Conservation (phyloP, 2,797 vertebrate genomes). For the Peromyscus melanophrys region DNA sequence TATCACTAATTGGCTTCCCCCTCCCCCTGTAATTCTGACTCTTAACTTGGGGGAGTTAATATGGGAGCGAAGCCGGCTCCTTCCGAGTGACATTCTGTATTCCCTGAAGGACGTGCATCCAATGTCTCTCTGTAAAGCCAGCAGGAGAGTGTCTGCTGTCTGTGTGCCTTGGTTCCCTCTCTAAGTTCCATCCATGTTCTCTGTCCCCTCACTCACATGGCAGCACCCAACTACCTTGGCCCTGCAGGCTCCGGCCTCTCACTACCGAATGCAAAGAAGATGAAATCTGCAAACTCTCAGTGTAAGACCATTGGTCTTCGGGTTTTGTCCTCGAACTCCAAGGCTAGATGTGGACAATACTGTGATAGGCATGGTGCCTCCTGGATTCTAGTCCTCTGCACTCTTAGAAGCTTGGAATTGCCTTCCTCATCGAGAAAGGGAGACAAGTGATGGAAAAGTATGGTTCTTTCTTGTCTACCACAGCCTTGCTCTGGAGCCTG, state of each 20-base stretch:
- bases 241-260: background rate
- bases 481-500: fast-evolving
- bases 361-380: background rate
- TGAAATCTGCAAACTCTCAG: background rate
- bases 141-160: background rate
- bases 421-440: background rate
- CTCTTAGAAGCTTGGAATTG: background rate
- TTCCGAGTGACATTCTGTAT: background rate
- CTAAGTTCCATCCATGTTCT: background rate
- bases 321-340: background rate
- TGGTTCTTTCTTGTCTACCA: background rate
- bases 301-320: background rate
- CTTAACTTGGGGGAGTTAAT: slow-evolving; percentile 30
- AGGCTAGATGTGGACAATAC: background rate
- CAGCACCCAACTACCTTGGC: background rate
- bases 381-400: background rate
- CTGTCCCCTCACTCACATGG: background rate
- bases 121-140: background rate
- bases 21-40: background rate
- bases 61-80: background rate
- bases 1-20: background rate
- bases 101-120: background rate
- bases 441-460: background rate
- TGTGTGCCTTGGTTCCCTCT: background rate
- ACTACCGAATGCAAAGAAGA: background rate